phyloP scores from a whole-genome alignment of 2,113 vertebrate genomes.

The Prionailurus viverrinus region DNA sequence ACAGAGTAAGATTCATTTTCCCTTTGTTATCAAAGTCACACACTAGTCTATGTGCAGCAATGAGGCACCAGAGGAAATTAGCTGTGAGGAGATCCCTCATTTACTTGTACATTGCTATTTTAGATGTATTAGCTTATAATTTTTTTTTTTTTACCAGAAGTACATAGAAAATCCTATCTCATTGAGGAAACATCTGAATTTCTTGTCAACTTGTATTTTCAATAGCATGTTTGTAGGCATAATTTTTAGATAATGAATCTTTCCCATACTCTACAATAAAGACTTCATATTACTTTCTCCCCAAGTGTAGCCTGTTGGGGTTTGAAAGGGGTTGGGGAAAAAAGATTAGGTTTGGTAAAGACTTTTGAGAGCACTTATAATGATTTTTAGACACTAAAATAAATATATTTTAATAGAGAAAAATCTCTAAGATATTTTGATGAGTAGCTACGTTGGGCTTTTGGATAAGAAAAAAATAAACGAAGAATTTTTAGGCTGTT shows the following conservation, averaged over 20 bases:
- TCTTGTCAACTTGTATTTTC: background rate
- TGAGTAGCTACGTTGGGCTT: background rate
- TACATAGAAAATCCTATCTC: background rate
- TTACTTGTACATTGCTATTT: background rate
- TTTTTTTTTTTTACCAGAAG: background rate
- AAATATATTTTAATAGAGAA: background rate
- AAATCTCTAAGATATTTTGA: background rate
- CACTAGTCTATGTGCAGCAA: background rate
- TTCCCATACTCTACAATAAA: background rate
- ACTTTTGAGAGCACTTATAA: background rate
- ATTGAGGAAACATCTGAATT: background rate
- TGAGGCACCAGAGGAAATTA: background rate
- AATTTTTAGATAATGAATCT: background rate
- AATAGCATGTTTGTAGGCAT: background rate
- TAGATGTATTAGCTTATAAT: background rate
- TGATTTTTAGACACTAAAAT: conserved; percentile 5
- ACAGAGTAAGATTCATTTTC: background rate
- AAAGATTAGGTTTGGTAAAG: background rate
- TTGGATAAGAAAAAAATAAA: background rate
- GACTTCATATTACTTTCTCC: background rate
- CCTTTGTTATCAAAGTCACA: background rate
- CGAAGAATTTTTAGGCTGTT: background rate
- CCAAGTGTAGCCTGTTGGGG: fast-evolving
- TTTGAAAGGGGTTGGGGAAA: background rate
- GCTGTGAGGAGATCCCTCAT: background rate